Evolutionary conservation across 1,140 invertebrate genomes (phyloP).

Genomic region (Drosophila nigromelanica): DNA sequence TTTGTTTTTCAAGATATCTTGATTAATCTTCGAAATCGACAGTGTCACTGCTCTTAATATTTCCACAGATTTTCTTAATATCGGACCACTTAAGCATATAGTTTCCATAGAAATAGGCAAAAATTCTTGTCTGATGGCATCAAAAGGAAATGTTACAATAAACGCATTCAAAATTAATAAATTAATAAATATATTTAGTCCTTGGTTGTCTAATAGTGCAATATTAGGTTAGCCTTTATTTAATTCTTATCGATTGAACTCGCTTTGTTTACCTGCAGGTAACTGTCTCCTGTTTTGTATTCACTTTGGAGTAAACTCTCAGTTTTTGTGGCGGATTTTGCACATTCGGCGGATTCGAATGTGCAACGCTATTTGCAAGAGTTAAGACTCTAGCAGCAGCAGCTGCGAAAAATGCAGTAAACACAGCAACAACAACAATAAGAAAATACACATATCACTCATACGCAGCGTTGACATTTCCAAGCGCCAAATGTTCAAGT

Average conservation of each 20-base stretch:
- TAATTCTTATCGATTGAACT: not conserved
- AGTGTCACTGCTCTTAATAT: no score
- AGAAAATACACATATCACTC: constrained; percentile 57
- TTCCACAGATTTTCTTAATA: no score
- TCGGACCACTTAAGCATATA: no score
- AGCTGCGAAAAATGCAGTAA: not conserved
- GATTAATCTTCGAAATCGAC: no score
- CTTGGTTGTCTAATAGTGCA: no score
- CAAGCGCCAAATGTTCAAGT: constrained; percentile 34
- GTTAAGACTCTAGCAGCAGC: constrained; percentile 36
- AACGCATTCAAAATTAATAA: no score
- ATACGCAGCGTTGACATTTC: constrained; percentile 56
- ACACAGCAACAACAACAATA: constrained; percentile 20
- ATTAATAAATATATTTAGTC: no score
- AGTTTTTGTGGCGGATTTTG: constrained; percentile 21
- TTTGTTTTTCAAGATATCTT: no score
- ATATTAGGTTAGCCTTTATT: not conserved
- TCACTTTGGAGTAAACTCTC: not conserved
- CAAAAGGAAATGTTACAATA: no score
- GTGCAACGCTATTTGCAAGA: constrained; percentile 41
- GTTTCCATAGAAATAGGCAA: no score
- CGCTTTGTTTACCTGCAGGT: not conserved
- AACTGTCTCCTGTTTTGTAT: constrained; percentile 2
- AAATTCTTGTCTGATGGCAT: no score
- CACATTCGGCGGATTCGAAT: constrained; percentile 45